Percentiles rank a stretch among this genome's conserved stretches.
phyloP scores from a whole-genome alignment of 2,888 invertebrate species.

The Netelia melanura region DNA sequence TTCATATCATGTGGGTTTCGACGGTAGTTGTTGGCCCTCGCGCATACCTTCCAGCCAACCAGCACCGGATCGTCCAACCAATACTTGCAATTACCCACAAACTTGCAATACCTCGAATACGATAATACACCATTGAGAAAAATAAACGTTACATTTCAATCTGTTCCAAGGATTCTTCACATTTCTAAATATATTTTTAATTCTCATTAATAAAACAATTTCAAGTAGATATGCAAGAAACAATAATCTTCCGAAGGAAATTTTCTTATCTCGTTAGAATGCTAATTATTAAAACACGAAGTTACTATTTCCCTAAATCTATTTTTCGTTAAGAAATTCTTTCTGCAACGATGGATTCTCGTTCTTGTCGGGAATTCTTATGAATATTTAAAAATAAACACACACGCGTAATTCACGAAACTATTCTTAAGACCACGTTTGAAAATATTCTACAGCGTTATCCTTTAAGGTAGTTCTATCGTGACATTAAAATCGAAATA shows the following conservation, averaged over 20 bases:
- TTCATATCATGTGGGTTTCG: conserved; percentile 31
- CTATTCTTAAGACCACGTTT: background rate
- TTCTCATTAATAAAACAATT: too few species aligned
- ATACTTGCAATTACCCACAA: conserved; percentile 26
- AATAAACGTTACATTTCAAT: too few species aligned
- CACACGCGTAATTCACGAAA: background rate
- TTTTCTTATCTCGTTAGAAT: background rate
- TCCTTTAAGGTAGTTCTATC: background rate
- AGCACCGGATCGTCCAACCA: conserved; percentile 14
- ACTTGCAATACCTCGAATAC: background rate
- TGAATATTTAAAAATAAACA: too few species aligned
- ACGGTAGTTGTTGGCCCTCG: conserved; percentile 19
- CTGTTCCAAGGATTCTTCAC: too few species aligned
- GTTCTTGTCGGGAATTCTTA: too few species aligned
- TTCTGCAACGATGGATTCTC: too few species aligned
- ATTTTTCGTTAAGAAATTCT: background rate
- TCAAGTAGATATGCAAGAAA: background rate
- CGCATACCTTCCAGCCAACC: conserved; percentile 24
- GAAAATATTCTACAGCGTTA: conserved; percentile 1
- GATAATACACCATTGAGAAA: too few species aligned
- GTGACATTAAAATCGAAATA: too few species aligned
- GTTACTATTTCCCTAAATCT: background rate
- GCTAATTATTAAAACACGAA: background rate
- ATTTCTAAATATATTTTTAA: too few species aligned
- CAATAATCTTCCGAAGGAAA: background rate